Conservation (phyloP, 2,797 vertebrate genomes). For the Peromyscus melanophrys region DNA sequence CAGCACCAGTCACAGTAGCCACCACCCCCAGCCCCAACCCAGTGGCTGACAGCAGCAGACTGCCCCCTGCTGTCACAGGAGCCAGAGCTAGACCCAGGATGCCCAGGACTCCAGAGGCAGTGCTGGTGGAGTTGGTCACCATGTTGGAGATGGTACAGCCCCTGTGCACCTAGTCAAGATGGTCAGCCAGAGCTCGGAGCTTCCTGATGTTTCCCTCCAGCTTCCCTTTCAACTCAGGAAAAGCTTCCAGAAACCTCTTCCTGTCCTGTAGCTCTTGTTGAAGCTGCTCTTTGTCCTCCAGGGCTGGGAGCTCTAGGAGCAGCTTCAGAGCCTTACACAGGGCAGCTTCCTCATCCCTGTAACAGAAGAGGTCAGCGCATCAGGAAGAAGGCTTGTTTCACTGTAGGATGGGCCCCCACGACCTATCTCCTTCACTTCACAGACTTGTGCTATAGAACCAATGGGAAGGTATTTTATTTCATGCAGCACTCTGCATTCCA, state of each 20-base stretch:
- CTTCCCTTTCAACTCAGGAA: not conserved
- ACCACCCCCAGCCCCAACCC: not conserved
- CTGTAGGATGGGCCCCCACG: accelerated
- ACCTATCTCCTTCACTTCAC: not conserved
- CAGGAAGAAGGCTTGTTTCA: not conserved
- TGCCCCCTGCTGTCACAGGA: not conserved
- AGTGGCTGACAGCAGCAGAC: not conserved
- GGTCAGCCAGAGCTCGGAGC: not conserved
- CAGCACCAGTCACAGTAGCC: accelerated
- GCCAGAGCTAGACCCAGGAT: not conserved
- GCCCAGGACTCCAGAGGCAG: not conserved
- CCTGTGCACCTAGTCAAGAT: conserved; percentile 38
- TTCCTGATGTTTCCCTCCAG: not conserved
- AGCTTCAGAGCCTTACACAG: not conserved
- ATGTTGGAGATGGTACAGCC: not conserved
- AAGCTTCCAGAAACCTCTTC: not conserved
- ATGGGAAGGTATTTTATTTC: not conserved
- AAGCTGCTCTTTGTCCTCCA: accelerated
- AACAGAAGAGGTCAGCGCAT: not conserved
- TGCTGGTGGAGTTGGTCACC: too few relatives aligned
- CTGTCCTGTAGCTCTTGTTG: accelerated
- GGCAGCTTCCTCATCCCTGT: not conserved
- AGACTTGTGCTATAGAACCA: not conserved
- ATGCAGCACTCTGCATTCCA: not conserved
- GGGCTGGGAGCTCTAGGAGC: not conserved